These are phyloP conservation scores for Elgaria multicarinata DNA, from an alignment of 2,113 vertebrate species.

Conservation along the genomic window DNA sequence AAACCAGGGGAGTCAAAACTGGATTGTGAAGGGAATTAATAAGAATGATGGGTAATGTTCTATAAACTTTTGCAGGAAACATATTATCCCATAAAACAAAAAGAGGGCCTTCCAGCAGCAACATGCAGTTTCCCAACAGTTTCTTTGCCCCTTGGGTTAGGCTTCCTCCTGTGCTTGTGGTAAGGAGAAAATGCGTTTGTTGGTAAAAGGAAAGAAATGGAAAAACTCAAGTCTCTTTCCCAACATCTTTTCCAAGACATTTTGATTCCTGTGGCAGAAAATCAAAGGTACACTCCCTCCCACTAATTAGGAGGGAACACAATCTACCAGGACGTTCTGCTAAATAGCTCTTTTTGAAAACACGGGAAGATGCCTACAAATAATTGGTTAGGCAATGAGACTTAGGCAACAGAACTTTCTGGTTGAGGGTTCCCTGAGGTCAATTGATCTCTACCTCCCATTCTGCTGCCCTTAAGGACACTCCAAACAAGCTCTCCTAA, in stretches of 20 bases:
- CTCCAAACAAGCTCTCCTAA: background rate
- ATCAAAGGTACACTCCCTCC: background rate
- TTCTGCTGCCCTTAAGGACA: background rate
- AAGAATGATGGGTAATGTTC: background rate
- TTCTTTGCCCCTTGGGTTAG: background rate
- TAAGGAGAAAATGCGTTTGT: background rate
- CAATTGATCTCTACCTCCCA: background rate
- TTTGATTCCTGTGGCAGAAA: background rate
- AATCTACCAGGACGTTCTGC: background rate
- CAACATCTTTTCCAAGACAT: background rate
- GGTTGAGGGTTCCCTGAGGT: background rate
- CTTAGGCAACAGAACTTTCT: background rate
- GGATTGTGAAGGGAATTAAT: background rate
- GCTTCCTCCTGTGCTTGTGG: rapidly evolving
- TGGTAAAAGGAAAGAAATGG: background rate
- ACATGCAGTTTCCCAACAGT: background rate
- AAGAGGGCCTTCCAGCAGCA: background rate
- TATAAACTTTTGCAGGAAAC: background rate
- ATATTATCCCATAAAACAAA: background rate
- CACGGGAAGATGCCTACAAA: background rate
- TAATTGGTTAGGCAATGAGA: background rate
- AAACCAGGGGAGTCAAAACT: background rate
- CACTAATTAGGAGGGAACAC: background rate
- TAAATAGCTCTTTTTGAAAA: background rate
- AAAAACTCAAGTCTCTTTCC: background rate